These are phyloP conservation scores for Zhuqinia jingwanae DNA, from an alignment of 2,888 invertebrate genomes.

Conservation along the genomic window DNA sequence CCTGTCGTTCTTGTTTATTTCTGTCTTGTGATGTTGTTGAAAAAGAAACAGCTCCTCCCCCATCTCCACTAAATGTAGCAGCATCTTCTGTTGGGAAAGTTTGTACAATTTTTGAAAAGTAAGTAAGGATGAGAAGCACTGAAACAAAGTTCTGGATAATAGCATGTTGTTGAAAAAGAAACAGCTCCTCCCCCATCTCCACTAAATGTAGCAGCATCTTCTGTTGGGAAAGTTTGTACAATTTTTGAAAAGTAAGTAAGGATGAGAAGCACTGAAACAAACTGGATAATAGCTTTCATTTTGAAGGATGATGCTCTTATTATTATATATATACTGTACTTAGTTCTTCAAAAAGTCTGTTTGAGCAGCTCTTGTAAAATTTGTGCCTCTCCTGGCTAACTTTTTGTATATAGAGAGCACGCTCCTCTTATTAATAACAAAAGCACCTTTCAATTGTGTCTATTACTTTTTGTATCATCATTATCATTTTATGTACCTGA, in stretches of 20 bases:
- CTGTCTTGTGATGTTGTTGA: conserved; percentile 9
- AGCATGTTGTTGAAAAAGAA: neutral
- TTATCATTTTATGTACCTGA: too few relatives aligned
- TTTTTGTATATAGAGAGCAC: neutral
- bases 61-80: neutral
- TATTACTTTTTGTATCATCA: neutral
- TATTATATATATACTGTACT: neutral
- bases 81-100: conserved; percentile 25
- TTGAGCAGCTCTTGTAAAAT: neutral
- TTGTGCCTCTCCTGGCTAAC: neutral
- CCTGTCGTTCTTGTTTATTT: conserved; percentile 56
- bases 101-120: neutral
- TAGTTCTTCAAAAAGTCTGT: neutral
- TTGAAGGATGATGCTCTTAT: neutral
- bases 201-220: neutral
- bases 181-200: neutral
- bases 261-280: neutral
- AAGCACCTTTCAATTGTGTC: neutral
- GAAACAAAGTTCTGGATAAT: conserved; percentile 10
- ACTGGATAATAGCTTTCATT: conserved; percentile 36
- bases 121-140: conserved; percentile 16
- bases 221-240: conserved; percentile 14
- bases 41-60: neutral
- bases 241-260: conserved; percentile 1
- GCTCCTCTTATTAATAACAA: neutral